A percentile compares a stretch with the other conserved stretches of the same genome.
These are phyloP conservation scores for Triplophysa rosa DNA, from an alignment of 2,113 vertebrate genomes.

Conservation along the genomic window DNA sequence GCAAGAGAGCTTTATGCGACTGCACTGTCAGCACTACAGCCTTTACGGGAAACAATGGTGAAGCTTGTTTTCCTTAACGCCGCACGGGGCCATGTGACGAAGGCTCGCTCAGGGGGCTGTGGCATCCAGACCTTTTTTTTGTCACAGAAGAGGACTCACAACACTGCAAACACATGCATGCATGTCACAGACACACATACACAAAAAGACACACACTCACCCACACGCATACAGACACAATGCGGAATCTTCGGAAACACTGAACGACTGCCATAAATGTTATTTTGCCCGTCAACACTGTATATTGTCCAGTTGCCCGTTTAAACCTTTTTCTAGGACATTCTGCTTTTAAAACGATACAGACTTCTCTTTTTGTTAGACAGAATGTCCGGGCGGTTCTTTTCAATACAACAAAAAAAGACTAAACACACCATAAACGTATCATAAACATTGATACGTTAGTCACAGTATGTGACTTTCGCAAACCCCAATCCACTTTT, in stretches of 20 bases:
- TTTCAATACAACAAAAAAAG: not conserved
- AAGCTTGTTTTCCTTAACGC: conserved; percentile 79
- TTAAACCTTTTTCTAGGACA: not conserved
- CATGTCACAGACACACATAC: conserved; percentile 37
- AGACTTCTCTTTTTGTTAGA: not conserved
- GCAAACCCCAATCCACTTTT: too few relatives aligned
- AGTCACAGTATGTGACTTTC: too few relatives aligned
- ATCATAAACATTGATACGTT: not conserved
- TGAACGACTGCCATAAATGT: not conserved
- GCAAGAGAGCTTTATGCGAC: conserved; percentile 64
- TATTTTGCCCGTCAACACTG: not conserved
- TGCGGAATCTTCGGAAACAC: conserved; percentile 16
- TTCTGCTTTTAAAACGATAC: not conserved
- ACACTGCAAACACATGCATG: conserved; percentile 59
- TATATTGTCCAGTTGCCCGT: not conserved
- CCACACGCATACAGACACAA: conserved; percentile 16
- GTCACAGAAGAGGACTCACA: conserved; percentile 68
- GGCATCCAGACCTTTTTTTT: conserved; percentile 74
- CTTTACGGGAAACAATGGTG: conserved; percentile 77
- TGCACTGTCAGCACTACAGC: conserved; percentile 77
- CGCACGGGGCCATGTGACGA: conserved; percentile 71
- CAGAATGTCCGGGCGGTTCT: not conserved
- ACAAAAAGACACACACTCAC: conserved; percentile 37
- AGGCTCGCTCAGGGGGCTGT: conserved; percentile 65
- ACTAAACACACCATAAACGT: not conserved